Evolutionary conservation across 2,113 vertebrate genomes (phyloP).

Genomic region (Strigops habroptila): DNA sequence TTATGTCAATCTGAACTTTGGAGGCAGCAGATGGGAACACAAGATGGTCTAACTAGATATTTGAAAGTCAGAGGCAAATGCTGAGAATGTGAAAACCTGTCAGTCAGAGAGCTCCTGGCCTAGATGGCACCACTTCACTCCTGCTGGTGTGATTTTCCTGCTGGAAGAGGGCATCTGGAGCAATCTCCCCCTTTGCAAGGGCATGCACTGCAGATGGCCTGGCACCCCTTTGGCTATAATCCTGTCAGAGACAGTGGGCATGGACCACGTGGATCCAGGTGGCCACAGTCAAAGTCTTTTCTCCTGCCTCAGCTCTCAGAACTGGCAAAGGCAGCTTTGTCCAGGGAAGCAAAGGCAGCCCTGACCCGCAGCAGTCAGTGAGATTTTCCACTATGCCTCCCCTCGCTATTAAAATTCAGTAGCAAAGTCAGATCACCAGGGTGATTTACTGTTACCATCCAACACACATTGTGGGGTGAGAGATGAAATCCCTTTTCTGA

Average conservation of each 20-base stretch:
- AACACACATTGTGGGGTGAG: not conserved
- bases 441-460: not conserved
- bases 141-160: not conserved
- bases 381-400: not conserved
- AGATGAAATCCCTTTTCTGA: not conserved
- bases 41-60: not conserved
- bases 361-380: rapidly evolving
- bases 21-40: conserved; percentile 17
- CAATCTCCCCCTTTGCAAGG: not conserved
- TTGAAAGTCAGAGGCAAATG: conserved; percentile 9
- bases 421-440: not conserved
- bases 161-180: not conserved
- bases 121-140: rapidly evolving
- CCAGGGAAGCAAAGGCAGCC: not conserved
- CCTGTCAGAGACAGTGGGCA: not conserved
- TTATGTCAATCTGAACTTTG: not conserved
- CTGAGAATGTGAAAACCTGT: conserved; percentile 5
- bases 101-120: not conserved
- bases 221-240: not conserved
- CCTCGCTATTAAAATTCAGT: not conserved
- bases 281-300: not conserved
- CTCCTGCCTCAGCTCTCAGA: not conserved
- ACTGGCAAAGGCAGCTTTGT: not conserved
- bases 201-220: not conserved
- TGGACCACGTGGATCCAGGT: not conserved